A percentile compares a stretch with the other conserved stretches of the same genome.
Conservation (phyloP, 2,797 vertebrate genomes). For the Lateolabrax maculatus region DNA sequence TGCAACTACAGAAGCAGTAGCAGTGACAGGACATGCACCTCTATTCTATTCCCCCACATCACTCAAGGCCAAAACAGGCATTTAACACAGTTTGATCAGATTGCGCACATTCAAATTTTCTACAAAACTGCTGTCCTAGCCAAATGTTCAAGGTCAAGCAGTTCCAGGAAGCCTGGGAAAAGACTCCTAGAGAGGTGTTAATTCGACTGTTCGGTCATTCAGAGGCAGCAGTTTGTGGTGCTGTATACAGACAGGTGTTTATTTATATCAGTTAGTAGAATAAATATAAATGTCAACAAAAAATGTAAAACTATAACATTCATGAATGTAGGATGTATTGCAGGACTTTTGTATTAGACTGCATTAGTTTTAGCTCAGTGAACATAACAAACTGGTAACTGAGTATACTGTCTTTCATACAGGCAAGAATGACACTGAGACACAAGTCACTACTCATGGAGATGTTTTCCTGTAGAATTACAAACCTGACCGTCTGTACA, state of each 20-base stretch:
- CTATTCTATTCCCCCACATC: slow-evolving; percentile 20
- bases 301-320: background rate
- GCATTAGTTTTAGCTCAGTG: background rate
- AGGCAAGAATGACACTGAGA: background rate
- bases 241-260: background rate
- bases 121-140: background rate
- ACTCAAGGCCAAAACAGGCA: slow-evolving; percentile 21
- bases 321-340: background rate
- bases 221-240: background rate
- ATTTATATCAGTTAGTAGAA: too few relatives aligned
- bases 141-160: slow-evolving; percentile 50
- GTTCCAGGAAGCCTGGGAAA: background rate
- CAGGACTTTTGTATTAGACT: background rate
- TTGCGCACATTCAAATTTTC: slow-evolving; percentile 36
- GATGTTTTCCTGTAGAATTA: background rate
- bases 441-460: background rate
- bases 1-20: slow-evolving; percentile 5
- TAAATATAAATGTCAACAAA: background rate
- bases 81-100: slow-evolving; percentile 27
- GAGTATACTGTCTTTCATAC: background rate
- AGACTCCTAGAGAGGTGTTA: background rate
- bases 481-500: background rate
- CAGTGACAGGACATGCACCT: slow-evolving; percentile 41
- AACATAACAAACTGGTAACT: background rate
- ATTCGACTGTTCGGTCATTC: background rate